phyloP scores from a whole-genome alignment of 2,888 invertebrate species.

The Mellilla xanthometata region DNA sequence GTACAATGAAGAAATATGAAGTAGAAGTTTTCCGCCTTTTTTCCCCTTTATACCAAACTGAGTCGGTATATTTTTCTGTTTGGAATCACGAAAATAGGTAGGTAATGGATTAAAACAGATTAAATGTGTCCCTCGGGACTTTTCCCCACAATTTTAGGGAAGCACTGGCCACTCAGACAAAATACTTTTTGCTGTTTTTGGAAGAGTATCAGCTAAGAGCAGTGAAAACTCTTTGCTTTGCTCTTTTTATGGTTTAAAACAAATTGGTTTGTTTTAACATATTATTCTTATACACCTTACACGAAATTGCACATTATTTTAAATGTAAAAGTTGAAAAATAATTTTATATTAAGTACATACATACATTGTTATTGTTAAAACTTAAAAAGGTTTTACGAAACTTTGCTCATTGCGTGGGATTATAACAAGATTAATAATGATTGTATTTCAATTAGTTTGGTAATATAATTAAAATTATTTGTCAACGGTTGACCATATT shows the following conservation, averaged over 20 bases:
- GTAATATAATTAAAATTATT: constrained; percentile 3
- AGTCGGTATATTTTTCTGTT: constrained; percentile 2
- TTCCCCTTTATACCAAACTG: background rate
- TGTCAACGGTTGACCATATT: constrained; percentile 4
- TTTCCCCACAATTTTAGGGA: background rate
- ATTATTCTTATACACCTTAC: no score
- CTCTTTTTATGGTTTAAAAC: no score
- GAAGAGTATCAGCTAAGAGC: background rate
- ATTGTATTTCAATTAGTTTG: constrained; percentile 1
- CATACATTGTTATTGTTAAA: background rate
- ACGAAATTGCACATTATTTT: no score
- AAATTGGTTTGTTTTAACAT: background rate
- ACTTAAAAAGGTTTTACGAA: background rate
- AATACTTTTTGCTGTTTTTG: background rate
- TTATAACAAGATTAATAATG: background rate
- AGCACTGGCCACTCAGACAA: background rate
- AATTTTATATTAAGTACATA: background rate
- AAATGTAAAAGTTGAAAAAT: no score
- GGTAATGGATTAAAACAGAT: constrained; percentile 7
- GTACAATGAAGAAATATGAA: no score
- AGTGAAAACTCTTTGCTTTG: no score
- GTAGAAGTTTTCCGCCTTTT: no score
- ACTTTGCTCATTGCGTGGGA: background rate
- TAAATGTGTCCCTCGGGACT: constrained; percentile 4
- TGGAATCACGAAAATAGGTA: constrained; percentile 1